These are phyloP conservation scores for Arizona elegans DNA, from an alignment of 2,113 vertebrate species.

Conservation along the genomic window DNA sequence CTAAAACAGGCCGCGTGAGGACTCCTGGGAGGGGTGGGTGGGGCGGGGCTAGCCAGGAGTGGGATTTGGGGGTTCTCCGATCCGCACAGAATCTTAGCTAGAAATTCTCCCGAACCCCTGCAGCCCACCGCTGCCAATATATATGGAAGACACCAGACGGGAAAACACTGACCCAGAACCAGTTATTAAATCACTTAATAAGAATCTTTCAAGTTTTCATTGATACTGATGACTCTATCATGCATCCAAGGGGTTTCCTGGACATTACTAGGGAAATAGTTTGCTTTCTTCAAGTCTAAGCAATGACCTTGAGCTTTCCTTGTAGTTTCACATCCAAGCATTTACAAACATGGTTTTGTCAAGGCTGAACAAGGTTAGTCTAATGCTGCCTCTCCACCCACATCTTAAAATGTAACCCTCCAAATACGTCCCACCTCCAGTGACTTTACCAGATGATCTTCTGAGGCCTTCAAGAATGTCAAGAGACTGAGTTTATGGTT, in stretches of 20 bases:
- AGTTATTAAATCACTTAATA: not conserved
- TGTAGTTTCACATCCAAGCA: not conserved
- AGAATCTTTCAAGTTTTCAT: not conserved
- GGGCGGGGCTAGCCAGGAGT: too few relatives aligned
- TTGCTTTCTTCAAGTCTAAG: not conserved
- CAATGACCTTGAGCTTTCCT: not conserved
- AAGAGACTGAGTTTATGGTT: not conserved
- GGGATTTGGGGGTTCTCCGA: too few relatives aligned
- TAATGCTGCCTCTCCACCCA: not conserved
- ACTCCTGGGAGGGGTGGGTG: too few relatives aligned
- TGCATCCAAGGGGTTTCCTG: not conserved
- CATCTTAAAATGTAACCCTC: not conserved
- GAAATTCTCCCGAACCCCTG: too few relatives aligned
- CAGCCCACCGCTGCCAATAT: not conserved
- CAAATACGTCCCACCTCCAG: not conserved
- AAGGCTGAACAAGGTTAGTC: not conserved
- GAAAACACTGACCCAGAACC: not conserved
- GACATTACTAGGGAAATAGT: not conserved
- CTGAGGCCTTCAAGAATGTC: not conserved
- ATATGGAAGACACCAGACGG: too few relatives aligned
- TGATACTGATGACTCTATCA: not conserved
- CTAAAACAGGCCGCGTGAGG: too few relatives aligned
- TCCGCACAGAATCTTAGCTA: too few relatives aligned
- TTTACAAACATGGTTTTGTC: not conserved
- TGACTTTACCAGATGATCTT: not conserved